phyloP scores from a whole-genome alignment of 2,888 invertebrate species.

The Gymnoscelis rufifasciata region DNA sequence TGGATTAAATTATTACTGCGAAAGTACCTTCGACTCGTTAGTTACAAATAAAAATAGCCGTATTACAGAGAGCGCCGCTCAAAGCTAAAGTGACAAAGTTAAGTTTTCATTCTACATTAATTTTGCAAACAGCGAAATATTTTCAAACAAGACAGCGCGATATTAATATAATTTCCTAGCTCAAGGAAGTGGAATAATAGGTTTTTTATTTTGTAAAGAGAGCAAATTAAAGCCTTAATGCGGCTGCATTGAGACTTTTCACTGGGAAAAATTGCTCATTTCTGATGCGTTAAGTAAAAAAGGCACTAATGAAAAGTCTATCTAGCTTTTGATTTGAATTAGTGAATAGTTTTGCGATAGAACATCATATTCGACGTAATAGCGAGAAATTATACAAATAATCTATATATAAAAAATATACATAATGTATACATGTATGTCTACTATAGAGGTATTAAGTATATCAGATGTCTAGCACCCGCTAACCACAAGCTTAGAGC shows the following conservation, averaged over 20 bases:
- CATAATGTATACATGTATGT: too few species aligned
- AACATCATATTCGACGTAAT: too few species aligned
- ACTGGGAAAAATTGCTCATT: slow-evolving; percentile 71
- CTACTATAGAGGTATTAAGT: too few species aligned
- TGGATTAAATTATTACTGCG: too few species aligned
- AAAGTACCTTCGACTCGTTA: too few species aligned
- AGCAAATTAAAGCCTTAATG: slow-evolving; percentile 73
- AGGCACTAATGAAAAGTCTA: slow-evolving; percentile 74
- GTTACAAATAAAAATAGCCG: too few species aligned
- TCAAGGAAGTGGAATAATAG: slow-evolving; percentile 71
- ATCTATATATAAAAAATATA: too few species aligned
- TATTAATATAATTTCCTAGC: slow-evolving; percentile 67
- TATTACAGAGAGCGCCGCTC: not conserved
- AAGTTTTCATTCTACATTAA: slow-evolving; percentile 5
- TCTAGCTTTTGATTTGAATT: slow-evolving; percentile 50
- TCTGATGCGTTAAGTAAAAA: slow-evolving; percentile 63
- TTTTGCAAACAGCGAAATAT: slow-evolving; percentile 25
- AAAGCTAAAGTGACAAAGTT: slow-evolving; percentile 3
- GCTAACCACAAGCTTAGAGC: too few species aligned
- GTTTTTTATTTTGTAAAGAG: slow-evolving; percentile 61
- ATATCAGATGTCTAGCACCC: too few species aligned
- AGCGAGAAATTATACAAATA: too few species aligned
- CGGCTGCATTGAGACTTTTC: slow-evolving; percentile 74
- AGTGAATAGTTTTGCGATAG: not conserved
- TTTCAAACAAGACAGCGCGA: slow-evolving; percentile 36